A percentile compares a stretch with the other conserved stretches of the same genome.
Evolutionary conservation across 2,113 vertebrate genomes (phyloP).

Genomic region (Numenius arquata): DNA sequence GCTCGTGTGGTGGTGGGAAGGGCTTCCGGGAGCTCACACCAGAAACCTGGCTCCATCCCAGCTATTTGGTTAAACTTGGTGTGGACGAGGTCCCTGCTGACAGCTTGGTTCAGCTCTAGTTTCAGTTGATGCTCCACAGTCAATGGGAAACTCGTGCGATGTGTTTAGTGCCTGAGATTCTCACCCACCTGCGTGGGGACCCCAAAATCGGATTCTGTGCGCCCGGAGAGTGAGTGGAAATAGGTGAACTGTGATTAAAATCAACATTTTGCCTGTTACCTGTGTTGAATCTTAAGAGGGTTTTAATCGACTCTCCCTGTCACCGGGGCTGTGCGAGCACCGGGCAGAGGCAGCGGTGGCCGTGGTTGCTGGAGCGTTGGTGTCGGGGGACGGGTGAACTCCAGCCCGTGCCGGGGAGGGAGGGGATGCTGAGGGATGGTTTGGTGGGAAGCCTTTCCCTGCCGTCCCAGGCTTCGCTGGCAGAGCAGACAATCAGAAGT

Average conservation of each 20-base stretch:
- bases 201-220: not conserved
- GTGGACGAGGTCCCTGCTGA: not conserved
- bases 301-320: not conserved
- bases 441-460: not conserved
- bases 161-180: not conserved
- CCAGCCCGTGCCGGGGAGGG: fast-evolving
- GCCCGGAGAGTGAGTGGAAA: not conserved
- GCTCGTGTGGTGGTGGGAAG: not conserved
- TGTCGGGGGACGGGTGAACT: not conserved
- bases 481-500: not conserved
- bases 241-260: not conserved
- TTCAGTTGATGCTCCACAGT: not conserved
- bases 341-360: not conserved
- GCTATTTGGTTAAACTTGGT: not conserved
- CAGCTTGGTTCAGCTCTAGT: fast-evolving
- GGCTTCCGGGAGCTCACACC: not conserved
- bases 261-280: not conserved
- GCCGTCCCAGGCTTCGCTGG: not conserved
- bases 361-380: not conserved
- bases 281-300: not conserved
- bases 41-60: not conserved
- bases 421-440: not conserved
- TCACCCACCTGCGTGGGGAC: not conserved
- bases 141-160: fast-evolving
- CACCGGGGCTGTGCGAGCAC: not conserved